Base-by-base conservation (phyloP, 2,888 invertebrate species). In the Callinectes sapidus region DNA sequence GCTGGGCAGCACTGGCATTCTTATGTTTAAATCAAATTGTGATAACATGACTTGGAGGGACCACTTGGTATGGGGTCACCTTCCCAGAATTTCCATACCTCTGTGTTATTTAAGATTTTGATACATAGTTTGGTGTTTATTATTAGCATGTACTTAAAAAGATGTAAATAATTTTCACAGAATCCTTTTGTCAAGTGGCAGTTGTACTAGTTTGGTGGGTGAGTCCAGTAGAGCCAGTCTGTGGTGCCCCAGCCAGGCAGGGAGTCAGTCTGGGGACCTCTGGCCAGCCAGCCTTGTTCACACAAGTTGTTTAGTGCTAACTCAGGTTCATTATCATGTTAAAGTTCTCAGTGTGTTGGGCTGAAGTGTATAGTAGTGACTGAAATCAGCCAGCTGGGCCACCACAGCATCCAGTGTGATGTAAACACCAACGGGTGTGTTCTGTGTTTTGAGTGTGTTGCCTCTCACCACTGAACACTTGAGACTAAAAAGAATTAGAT, bases 41-140 rank as follows among this genome's bases (percentile, higher is more conserved):
- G 81, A 81, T 81, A 81, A 32, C 14, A 32, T 81, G 35, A 81
- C 81, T 81, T 81, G 81, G 81, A 81, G 81, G 81, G 81, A 81
- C 81, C 81, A 81, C 81, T 32, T 16, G 81, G 81, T 32, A 81
- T 81, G 81, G 81, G 71, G 81, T 81, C 81, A 81, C 81, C 81
- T 81, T 81, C 81, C 81, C 81, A 81, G 81, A 81, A 32, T 81
- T 81, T 81, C 81, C 81, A 81, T 81, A 81, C 81, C 81, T 81
- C 81, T 81, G 35, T 81, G 81, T 81, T 81, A 81, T 81, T 81
- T 81, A 81, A 35, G 81, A 81, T 81, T 81, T 81, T 81, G 81
- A 81, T 81, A 81, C 81, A 81, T 81, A 23, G 32, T 81, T 81
- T 32, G 32, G 81, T 35, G 81, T 81, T 81, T 81, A 81, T 81